Conservation (phyloP, 2,797 vertebrate genomes). For the Pelobates cultripes region DNA sequence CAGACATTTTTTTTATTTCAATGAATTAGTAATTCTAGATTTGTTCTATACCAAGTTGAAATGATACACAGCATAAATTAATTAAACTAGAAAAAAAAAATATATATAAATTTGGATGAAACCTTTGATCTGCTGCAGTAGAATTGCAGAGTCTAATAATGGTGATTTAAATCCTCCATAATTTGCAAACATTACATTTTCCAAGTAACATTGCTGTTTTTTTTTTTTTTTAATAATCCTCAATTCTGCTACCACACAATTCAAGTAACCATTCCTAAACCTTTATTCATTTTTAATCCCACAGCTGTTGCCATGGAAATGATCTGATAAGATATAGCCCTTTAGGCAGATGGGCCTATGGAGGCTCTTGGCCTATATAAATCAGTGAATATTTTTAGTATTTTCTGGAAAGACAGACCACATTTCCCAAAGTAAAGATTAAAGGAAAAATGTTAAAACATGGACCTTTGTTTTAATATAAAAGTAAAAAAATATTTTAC, state of each 20-base stretch:
- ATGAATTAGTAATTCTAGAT: too few relatives aligned
- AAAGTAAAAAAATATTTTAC: too few relatives aligned
- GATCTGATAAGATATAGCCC: slow-evolving; percentile 74
- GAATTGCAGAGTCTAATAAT: slow-evolving; percentile 61
- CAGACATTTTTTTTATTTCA: too few relatives aligned
- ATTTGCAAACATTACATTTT: slow-evolving; percentile 74
- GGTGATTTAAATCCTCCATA: slow-evolving; percentile 64
- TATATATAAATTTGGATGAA: slow-evolving; percentile 26
- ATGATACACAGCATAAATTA: slow-evolving; percentile 30
- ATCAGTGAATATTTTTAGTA: slow-evolving; percentile 53
- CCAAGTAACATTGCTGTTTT: slow-evolving; percentile 69
- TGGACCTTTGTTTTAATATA: too few relatives aligned
- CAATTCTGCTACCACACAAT: slow-evolving; percentile 74
- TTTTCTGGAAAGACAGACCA: slow-evolving; percentile 55
- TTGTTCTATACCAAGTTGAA: too few relatives aligned
- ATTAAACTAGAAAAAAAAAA: slow-evolving; percentile 26
- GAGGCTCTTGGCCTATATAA: slow-evolving; percentile 69
- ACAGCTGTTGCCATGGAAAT: slow-evolving; percentile 82
- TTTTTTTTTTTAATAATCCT: slow-evolving; percentile 70
- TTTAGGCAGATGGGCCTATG: slow-evolving; percentile 67
- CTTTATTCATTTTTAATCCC: slow-evolving; percentile 76
- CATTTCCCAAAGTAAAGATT: slow-evolving; percentile 44
- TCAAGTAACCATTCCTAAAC: slow-evolving; percentile 75
- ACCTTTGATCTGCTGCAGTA: slow-evolving; percentile 17
- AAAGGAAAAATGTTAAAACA: slow-evolving; percentile 12